A percentile compares a stretch with the other conserved stretches of the same genome.
Conservation (phyloP, 1,140 invertebrate species). For the Forficula auricularia region DNA sequence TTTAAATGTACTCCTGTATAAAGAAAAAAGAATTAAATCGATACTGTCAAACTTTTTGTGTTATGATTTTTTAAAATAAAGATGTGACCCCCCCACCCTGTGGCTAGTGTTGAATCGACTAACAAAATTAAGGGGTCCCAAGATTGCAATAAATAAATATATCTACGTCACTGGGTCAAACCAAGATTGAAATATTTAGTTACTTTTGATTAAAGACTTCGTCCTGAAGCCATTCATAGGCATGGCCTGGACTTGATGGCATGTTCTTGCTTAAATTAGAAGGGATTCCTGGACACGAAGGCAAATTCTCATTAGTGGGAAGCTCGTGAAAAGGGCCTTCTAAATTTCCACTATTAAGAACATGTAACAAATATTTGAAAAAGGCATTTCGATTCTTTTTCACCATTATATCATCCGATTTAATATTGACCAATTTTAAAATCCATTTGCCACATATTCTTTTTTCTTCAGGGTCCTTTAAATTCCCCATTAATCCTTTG, state of each 20-base stretch:
- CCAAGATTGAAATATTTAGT: no score
- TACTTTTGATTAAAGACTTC: constrained; percentile 7
- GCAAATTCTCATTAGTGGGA: not conserved
- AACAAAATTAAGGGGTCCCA: no score
- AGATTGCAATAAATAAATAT: no score
- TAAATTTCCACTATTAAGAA: constrained; percentile 20
- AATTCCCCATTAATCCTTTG: constrained; percentile 20
- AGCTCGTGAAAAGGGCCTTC: constrained; percentile 4
- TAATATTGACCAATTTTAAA: constrained; percentile 21
- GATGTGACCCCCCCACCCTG: no score
- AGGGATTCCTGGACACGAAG: not conserved
- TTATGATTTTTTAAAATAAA: no score
- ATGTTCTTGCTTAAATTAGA: not conserved
- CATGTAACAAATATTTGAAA: constrained; percentile 19
- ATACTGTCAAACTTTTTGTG: no score
- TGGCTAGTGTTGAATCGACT: no score
- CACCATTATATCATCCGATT: constrained; percentile 21
- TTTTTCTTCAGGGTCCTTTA: constrained; percentile 21
- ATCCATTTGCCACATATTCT: constrained; percentile 27
- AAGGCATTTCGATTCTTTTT: constrained; percentile 27
- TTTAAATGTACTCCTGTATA: no score
- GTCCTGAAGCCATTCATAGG: constrained; percentile 5
- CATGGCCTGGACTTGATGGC: not conserved
- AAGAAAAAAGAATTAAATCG: no score
- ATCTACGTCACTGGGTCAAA: no score